phyloP scores from a whole-genome alignment of 2,113 vertebrate genomes.

The Menura novaehollandiae region DNA sequence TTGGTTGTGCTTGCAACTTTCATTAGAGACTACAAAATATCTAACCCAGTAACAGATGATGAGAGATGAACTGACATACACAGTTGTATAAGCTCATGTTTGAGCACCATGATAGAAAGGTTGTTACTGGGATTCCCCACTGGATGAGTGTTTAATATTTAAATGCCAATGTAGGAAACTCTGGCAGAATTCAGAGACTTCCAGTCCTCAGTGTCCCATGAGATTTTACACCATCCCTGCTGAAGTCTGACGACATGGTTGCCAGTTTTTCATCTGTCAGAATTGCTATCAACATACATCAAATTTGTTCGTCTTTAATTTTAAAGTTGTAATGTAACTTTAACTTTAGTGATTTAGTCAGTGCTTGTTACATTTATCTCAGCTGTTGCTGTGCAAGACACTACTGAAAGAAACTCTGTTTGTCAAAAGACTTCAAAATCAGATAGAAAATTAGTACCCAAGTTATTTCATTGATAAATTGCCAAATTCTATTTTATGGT shows the following conservation, averaged over 20 bases:
- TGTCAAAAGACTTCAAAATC: background rate
- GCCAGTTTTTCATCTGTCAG: background rate
- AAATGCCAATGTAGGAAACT: background rate
- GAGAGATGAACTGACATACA: background rate
- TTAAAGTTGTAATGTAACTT: background rate
- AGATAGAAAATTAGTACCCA: background rate
- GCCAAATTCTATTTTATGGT: background rate
- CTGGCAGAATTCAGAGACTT: background rate
- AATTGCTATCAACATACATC: background rate
- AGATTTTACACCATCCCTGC: background rate
- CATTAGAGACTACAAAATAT: background rate
- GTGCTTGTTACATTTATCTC: background rate
- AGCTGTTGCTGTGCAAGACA: background rate
- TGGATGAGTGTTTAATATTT: background rate
- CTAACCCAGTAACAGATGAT: background rate
- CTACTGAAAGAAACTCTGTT: background rate
- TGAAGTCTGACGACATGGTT: background rate
- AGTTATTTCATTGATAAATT: background rate
- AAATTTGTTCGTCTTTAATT: background rate
- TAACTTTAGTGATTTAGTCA: background rate
- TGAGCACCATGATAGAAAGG: background rate
- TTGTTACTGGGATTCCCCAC: background rate
- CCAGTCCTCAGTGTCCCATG: background rate
- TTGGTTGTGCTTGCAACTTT: background rate
- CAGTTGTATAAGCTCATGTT: background rate